These are phyloP conservation scores for Pituophis catenifer DNA, from an alignment of 2,113 vertebrate species.

Conservation along the genomic window DNA sequence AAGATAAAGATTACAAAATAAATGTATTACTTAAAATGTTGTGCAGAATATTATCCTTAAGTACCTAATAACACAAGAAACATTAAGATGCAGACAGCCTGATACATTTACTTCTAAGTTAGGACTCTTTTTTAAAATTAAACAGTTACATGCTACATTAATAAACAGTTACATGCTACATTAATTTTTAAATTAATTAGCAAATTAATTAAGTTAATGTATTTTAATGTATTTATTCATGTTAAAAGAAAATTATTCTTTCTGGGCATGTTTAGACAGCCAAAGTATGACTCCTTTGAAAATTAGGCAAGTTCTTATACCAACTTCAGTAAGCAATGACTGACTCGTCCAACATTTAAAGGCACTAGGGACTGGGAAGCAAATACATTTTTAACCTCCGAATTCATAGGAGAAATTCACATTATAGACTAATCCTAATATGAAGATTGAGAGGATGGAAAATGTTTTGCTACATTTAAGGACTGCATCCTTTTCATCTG, in stretches of 20 bases:
- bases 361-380: neutral
- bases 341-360: neutral
- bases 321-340: neutral
- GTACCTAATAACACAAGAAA: neutral
- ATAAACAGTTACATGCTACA: neutral
- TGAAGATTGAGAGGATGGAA: neutral
- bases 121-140: neutral
- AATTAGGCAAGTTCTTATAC: neutral
- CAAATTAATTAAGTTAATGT: neutral
- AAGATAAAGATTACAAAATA: neutral
- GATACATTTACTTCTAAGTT: neutral
- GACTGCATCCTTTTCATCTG: neutral
- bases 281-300: neutral
- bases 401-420: neutral
- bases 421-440: neutral
- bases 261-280: neutral
- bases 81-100: neutral
- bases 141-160: neutral
- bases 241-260: neutral
- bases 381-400: neutral
- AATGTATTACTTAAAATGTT: neutral
- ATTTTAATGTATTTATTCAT: neutral
- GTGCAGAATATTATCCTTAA: neutral
- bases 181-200: neutral
- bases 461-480: neutral